Evolutionary conservation across 1,140 invertebrate genomes (phyloP).

Genomic region (Laupala kohalensis): DNA sequence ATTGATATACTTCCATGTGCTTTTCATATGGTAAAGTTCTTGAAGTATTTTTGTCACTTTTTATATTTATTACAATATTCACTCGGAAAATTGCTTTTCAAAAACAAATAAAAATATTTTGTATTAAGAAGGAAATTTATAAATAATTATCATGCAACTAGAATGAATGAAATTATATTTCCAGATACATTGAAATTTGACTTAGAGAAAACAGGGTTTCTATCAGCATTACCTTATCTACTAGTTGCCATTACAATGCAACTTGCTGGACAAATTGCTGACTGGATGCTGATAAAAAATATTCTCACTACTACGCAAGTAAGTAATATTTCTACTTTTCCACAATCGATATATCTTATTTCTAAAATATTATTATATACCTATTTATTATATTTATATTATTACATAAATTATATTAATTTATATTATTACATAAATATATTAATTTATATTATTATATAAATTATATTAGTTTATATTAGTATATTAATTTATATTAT

Average conservation of each 20-base stretch:
- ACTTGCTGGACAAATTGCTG: conserved; percentile 64
- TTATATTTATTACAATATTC: too few species aligned
- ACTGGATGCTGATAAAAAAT: conserved; percentile 49
- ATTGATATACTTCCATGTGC: not conserved
- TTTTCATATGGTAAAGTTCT: not conserved
- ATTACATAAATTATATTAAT: too few species aligned
- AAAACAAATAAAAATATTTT: not conserved
- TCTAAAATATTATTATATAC: too few species aligned
- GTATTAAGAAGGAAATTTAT: not conserved
- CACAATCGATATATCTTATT: too few species aligned
- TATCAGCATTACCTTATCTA: conserved; percentile 74
- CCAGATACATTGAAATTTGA: conserved; percentile 57
- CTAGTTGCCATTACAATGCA: conserved; percentile 70
- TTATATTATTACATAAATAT: too few species aligned
- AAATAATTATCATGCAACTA: not conserved
- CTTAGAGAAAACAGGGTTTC: conserved; percentile 60
- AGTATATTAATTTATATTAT: too few species aligned
- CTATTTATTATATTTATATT: too few species aligned
- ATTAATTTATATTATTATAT: too few species aligned
- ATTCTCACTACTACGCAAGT: conserved; percentile 34
- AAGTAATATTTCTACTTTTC: too few species aligned
- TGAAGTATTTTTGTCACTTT: not conserved
- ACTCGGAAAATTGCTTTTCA: not conserved
- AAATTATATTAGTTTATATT: too few species aligned
- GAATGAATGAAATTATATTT: not conserved